phyloP scores from a whole-genome alignment of 2,888 invertebrate species.

The Yponomeuta plumbellus region DNA sequence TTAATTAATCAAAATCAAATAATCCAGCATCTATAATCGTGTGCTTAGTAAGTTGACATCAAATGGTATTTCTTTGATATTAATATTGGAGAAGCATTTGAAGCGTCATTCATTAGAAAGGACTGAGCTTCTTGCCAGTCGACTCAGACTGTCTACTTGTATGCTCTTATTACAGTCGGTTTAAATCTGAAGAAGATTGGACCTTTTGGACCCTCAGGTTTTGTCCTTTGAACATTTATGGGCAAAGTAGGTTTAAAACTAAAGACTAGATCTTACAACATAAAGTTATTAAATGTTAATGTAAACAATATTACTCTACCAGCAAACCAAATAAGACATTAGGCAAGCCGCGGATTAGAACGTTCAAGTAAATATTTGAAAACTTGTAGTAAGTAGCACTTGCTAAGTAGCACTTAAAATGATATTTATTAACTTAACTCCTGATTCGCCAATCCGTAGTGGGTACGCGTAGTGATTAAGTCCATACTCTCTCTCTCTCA shows the following conservation, averaged over 20 bases:
- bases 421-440: no score
- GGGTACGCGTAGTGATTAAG: no score
- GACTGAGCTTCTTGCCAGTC: constrained; percentile 38
- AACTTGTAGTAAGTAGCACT: no score
- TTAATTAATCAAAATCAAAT: background rate
- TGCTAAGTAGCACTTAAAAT: no score
- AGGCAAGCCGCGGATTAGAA: no score
- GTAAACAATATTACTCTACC: no score
- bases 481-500: no score
- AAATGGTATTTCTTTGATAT: background rate
- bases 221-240: background rate
- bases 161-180: constrained; percentile 72
- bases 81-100: constrained; percentile 34
- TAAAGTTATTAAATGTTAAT: background rate
- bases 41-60: background rate
- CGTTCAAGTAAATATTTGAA: no score
- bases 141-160: constrained; percentile 48
- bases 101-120: constrained; percentile 30
- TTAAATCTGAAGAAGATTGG: constrained; percentile 56
- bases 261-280: background rate
- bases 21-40: background rate
- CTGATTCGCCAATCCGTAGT: no score
- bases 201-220: background rate
- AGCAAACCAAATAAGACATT: no score
- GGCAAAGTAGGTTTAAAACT: background rate